Base-by-base conservation (phyloP, 2,888 invertebrate genomes). In the Physocephala rufipes region DNA sequence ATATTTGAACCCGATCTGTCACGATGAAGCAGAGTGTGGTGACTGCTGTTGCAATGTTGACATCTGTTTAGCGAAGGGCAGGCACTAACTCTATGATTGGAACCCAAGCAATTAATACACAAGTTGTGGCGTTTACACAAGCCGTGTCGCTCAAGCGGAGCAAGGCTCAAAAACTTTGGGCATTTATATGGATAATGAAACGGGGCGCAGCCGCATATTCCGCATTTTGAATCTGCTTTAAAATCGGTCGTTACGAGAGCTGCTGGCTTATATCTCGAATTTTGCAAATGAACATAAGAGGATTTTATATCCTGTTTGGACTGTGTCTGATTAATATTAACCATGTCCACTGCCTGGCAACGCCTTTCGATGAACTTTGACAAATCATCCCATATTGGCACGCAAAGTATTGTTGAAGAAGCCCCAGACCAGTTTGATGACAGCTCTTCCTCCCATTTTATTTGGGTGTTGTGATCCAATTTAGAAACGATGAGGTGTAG, bases 371-470 rank as follows among this genome's bases (percentile, higher is more conserved):
- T 58, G 47, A 71, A 73, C 9, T 26, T 7, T 13, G 74, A 63
- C 2, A 73, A 51, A 19, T 71, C 63, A 1, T 71, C 59, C 73
- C 70, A 73, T 16, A 45, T 16, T 67, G 73, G 71, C 13, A 71
- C n/a, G 0, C 19, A 30, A 2, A 72, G 59, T 24, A 55, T 15
- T 13, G 53, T 2, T 24, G 61, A 55, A 24, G 69, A 45, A 21
- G 24, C 36, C 9, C 12, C n/a, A 36, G 61, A 66, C 43, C 62
- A 65, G n/a, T 45, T 70, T 28, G 63, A 61, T 2, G 64, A 69
- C 5, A 67, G n/a, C 58, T 73, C 67, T 12, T 74, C 72, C 58
- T 73, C 73, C 73, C 67, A 73, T 67, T 75, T 75, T 28, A 43
- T 15, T 61, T 71, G 67, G 2, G 69, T 68, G 2, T 73, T 49